Conservation (phyloP, 2,113 vertebrate genomes). For the Perca fluviatilis region DNA sequence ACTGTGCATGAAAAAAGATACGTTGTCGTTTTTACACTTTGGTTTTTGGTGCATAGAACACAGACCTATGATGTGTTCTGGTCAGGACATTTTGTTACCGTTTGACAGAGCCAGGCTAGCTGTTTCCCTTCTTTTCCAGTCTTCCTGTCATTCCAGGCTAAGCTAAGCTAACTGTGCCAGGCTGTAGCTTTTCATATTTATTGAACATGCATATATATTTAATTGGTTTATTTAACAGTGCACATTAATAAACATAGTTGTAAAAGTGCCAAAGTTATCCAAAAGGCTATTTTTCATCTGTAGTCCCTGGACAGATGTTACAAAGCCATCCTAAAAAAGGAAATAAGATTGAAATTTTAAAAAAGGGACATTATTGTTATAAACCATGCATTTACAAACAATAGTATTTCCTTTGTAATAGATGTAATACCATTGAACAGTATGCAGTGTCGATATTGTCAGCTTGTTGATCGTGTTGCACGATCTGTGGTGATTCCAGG, state of each 20-base stretch:
- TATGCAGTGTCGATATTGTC: slow-evolving; percentile 2
- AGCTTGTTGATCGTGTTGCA: slow-evolving; percentile 34
- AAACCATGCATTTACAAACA: background rate
- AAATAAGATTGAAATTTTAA: background rate
- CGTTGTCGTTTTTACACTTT: background rate
- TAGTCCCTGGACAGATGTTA: background rate
- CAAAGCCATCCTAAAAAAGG: background rate
- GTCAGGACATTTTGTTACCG: background rate
- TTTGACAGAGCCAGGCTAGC: background rate
- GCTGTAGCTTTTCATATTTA: background rate
- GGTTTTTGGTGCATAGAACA: too few species aligned
- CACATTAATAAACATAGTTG: background rate
- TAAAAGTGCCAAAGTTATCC: background rate
- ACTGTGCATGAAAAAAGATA: background rate
- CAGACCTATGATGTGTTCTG: background rate
- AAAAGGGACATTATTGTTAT: background rate
- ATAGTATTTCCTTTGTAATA: background rate
- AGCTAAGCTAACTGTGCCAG: background rate
- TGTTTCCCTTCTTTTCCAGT: background rate
- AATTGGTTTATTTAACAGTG: background rate
- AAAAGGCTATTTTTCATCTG: background rate
- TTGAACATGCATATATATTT: background rate
- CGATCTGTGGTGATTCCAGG: slow-evolving; percentile 22
- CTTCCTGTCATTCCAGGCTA: background rate
- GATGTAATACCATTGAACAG: background rate